phyloP scores from a whole-genome alignment of 2,113 vertebrate species.

The Ascaphus truei region DNA sequence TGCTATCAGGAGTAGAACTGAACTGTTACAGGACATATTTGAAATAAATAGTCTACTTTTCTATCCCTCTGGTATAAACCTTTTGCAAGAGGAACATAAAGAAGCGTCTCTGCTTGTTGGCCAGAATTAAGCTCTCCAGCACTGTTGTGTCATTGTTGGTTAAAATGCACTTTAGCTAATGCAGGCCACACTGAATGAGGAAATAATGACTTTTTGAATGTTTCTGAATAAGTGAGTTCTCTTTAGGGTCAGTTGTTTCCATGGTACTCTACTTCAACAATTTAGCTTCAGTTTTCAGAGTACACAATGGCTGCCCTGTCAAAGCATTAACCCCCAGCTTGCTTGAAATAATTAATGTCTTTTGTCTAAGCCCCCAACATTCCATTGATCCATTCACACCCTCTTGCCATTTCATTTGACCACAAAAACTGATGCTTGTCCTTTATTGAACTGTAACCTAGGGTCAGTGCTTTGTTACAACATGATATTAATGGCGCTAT shows the following conservation, averaged over 20 bases:
- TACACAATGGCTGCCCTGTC: not conserved
- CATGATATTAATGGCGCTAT: no score
- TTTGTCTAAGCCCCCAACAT: not conserved
- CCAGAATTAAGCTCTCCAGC: not conserved
- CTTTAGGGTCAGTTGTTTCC: not conserved
- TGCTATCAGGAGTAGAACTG: no score
- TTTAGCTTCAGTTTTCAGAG: not conserved
- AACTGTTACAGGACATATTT: no score
- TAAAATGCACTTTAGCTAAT: not conserved
- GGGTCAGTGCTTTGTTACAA: slow-evolving; percentile 17
- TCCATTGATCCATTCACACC: slow-evolving; percentile 7
- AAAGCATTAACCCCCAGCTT: not conserved
- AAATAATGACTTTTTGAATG: not conserved
- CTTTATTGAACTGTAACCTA: slow-evolving; percentile 1
- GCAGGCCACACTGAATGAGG: not conserved
- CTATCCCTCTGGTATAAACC: no score
- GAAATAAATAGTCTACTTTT: no score
- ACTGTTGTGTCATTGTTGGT: not conserved
- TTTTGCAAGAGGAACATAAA: no score
- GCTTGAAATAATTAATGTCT: not conserved
- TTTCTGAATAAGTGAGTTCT: not conserved
- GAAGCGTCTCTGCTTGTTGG: not conserved
- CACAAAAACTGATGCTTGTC: not conserved
- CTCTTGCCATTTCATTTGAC: not conserved
- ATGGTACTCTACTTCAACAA: not conserved